phyloP scores from a whole-genome alignment of 2,113 vertebrate species.

The Nothocercus nigrocapillus region DNA sequence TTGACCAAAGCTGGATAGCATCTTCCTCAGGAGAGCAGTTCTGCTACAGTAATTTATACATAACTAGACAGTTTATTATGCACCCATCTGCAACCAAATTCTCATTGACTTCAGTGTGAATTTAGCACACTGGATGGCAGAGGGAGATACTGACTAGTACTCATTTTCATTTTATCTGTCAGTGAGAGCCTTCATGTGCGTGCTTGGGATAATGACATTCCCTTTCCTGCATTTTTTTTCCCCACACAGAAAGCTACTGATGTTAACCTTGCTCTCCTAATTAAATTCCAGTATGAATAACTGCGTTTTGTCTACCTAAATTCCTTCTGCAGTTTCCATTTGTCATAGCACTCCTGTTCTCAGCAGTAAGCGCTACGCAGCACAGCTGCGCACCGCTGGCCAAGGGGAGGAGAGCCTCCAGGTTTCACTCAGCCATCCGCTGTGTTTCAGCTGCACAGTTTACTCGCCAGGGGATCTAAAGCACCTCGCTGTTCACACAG shows the following conservation, averaged over 20 bases:
- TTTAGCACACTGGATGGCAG: background rate
- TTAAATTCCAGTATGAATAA: background rate
- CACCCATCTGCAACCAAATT: conserved; percentile 16
- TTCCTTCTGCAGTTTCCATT: background rate
- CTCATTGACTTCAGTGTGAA: background rate
- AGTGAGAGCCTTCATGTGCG: background rate
- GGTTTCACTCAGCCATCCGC: background rate
- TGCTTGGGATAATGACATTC: background rate
- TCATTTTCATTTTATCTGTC: conserved; percentile 7
- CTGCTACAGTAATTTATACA: background rate
- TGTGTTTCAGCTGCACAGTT: background rate
- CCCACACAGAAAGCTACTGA: background rate
- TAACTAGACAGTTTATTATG: background rate
- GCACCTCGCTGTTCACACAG: background rate
- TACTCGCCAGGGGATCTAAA: background rate
- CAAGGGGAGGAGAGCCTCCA: background rate
- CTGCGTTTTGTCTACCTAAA: background rate
- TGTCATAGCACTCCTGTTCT: background rate
- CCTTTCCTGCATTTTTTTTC: background rate
- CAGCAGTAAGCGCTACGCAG: background rate
- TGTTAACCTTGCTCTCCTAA: background rate
- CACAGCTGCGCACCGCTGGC: background rate
- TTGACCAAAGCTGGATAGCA: conserved; percentile 12
- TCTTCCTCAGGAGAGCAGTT: conserved; percentile 17
- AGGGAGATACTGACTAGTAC: background rate